Evolutionary conservation across 2,113 vertebrate genomes (phyloP).

Genomic region (Columbina picui): DNA sequence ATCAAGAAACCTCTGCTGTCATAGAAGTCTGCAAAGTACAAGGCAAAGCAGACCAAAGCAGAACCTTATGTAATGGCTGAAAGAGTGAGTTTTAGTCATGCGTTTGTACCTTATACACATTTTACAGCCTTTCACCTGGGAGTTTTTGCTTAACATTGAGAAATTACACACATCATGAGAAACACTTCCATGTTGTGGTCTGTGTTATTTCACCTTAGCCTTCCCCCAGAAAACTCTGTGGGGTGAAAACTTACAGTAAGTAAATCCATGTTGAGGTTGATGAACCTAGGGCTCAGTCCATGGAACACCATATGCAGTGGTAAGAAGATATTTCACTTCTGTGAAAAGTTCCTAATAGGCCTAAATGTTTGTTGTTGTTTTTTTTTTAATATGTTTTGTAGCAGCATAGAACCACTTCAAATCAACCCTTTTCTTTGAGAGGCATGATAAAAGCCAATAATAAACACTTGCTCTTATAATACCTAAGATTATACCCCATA

Average conservation of each 20-base stretch:
- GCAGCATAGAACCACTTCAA: neutral
- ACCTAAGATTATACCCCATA: neutral
- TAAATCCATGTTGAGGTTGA: neutral
- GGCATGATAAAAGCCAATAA: neutral
- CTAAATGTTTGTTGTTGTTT: accelerated
- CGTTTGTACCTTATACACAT: neutral
- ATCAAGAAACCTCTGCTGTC: neutral
- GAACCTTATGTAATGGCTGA: neutral
- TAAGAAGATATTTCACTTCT: neutral
- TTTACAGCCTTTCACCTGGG: neutral
- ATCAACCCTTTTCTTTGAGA: neutral
- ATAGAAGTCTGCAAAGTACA: neutral
- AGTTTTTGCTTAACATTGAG: neutral
- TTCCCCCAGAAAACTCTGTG: neutral
- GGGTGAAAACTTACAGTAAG: neutral
- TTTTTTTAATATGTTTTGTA: neutral
- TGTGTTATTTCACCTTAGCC: neutral
- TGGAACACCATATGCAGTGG: neutral
- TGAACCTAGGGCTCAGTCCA: neutral
- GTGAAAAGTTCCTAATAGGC: neutral
- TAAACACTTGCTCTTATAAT: neutral
- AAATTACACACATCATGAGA: neutral
- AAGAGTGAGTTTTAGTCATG: neutral
- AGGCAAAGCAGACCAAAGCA: neutral
- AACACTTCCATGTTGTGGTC: neutral